Base-by-base conservation (phyloP, 2,113 vertebrate genomes). In the Speoplatyrhinus poulsoni region DNA sequence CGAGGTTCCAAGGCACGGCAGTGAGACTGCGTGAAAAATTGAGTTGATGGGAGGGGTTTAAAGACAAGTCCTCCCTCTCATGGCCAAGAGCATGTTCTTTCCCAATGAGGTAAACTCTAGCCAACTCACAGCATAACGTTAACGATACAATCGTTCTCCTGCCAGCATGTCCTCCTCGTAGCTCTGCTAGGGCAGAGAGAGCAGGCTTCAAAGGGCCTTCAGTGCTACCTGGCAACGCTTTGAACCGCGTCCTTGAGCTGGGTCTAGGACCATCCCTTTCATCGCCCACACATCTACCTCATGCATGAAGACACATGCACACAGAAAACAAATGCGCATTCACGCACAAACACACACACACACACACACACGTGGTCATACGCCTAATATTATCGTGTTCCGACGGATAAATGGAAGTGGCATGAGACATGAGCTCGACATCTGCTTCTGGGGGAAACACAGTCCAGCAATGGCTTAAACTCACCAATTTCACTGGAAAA, bases 161-260 rank as follows among this genome's bases (percentile, higher is more conserved):
- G 41, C 62, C 53, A 56, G 65, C 60, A 62, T 62, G 52, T 54
- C 19, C 56, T 63, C 36, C 54, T 69, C 77, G 54, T 60, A 61
- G 75, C 70, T 76, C 65, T 82, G 64, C 82, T 75, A 66, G 57
- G 16, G 3, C 62, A 60, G 70, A 81, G 66, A 61, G 77, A 72
- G 15, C 66, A 82, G 66, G 81, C 85, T 89, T 90, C 87, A 89
- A 90, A 89, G 82, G 71, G 72, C 46, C 32, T 69, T 65, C 9
- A 80, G n/a, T 85, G 82, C 82, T 68, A 82, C 87, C 80, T 69
- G 59, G 69, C 33, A 65, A 56, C 46, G 78, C 87, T 89, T 87
- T 88, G 87, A 88, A 88, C 80, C 26, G 1, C 76, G 86, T 89
- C 84, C 82, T 82, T 85, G 83, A 50, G 66, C 54, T 36, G 46